phyloP scores from a whole-genome alignment of 2,113 vertebrate genomes.

The Tursiops truncatus region DNA sequence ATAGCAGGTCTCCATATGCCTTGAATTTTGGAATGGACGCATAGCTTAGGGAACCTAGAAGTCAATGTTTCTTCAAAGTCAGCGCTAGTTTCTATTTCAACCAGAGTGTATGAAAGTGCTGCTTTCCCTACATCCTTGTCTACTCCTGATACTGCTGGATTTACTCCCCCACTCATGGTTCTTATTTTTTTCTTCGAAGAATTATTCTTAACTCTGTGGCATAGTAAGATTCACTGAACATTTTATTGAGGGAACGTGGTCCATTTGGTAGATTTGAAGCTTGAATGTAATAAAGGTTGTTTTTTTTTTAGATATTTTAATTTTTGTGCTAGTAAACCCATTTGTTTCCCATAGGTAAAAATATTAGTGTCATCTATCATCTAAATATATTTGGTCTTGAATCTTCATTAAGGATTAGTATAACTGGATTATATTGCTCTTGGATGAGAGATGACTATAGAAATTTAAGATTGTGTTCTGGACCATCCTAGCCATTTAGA shows the following conservation, averaged over 20 bases:
- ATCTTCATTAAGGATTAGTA: not conserved
- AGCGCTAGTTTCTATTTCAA: not conserved
- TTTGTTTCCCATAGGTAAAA: not conserved
- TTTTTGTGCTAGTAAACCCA: not conserved
- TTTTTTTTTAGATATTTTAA: not conserved
- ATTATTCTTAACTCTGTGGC: not conserved
- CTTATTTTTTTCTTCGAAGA: not conserved
- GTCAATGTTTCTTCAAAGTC: not conserved
- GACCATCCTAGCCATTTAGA: not conserved
- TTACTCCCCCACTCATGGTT: not conserved
- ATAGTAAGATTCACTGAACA: not conserved
- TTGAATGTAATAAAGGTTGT: not conserved
- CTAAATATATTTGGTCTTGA: not conserved
- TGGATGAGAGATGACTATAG: not conserved
- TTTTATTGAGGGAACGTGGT: not conserved
- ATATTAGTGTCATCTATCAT: not conserved
- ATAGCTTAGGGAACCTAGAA: not conserved
- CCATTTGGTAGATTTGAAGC: not conserved
- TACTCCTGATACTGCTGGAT: not conserved
- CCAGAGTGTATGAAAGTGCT: not conserved
- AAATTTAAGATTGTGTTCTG: not conserved
- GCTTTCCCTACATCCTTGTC: not conserved
- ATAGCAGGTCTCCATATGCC: not conserved
- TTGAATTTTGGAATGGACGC: not conserved
- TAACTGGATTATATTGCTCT: not conserved